Conservation (phyloP, 2,113 vertebrate genomes). For the Entelurus aequoreus region DNA sequence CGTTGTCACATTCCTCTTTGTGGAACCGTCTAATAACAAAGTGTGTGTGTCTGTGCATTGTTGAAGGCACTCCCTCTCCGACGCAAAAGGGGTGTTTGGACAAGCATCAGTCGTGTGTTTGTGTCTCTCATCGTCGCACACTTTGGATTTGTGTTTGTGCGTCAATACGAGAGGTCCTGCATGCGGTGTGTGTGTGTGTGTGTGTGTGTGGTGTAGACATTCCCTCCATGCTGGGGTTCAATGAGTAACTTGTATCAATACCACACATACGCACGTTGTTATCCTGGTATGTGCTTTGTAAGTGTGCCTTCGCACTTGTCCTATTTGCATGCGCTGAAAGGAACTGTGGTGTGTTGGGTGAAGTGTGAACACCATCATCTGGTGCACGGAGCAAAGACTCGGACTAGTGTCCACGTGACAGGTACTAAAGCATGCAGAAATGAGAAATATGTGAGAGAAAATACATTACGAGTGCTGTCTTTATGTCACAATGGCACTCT, state of each 20-base stretch:
- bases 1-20: slow-evolving; percentile 64
- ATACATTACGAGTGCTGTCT: too few relatives aligned
- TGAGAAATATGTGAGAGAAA: too few relatives aligned
- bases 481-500: too few relatives aligned
- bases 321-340: neutral
- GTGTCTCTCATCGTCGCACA: neutral
- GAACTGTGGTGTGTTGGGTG: too few relatives aligned
- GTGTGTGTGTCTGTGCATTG: slow-evolving; percentile 28
- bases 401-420: too few relatives aligned
- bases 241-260: slow-evolving; percentile 63
- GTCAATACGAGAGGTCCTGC: neutral
- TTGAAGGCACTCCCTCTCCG: slow-evolving; percentile 25
- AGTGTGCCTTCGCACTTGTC: slow-evolving; percentile 28
- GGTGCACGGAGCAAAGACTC: too few relatives aligned
- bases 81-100: slow-evolving; percentile 44
- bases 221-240: slow-evolving; percentile 56
- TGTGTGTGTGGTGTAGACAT: slow-evolving; percentile 37
- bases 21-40: slow-evolving; percentile 53
- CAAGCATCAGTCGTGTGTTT: slow-evolving; percentile 38
- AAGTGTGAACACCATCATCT: neutral
- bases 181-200: slow-evolving; percentile 6
- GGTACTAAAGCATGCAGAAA: too few relatives aligned
- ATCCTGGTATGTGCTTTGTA: slow-evolving; percentile 51
- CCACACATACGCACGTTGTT: slow-evolving; percentile 34
- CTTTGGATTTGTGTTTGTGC: neutral